A percentile compares a stretch with the other conserved stretches of the same genome.
Conservation (phyloP, 1,140 invertebrate genomes). For the Linepithema humile region DNA sequence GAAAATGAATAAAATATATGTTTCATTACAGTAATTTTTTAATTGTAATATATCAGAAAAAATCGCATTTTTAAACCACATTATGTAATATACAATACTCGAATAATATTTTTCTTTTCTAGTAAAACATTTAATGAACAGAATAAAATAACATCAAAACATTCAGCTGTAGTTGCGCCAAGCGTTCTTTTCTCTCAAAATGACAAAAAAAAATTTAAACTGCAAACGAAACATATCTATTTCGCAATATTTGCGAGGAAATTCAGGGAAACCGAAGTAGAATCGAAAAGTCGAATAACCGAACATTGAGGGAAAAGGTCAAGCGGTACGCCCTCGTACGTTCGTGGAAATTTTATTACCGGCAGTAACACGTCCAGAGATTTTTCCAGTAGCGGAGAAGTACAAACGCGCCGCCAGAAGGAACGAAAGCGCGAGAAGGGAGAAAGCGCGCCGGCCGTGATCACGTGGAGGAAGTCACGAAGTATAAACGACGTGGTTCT, state of each 20-base stretch:
- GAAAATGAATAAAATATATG: neutral
- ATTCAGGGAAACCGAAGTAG: neutral
- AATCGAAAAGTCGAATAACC: slow-evolving; percentile 7
- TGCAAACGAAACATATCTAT: neutral
- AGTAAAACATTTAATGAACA: neutral
- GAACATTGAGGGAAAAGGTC: slow-evolving; percentile 23
- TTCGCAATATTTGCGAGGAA: slow-evolving; percentile 6
- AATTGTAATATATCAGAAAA: neutral
- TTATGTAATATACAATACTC: neutral
- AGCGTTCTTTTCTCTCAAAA: neutral
- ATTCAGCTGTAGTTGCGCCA: neutral
- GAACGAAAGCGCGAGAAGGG: slow-evolving; percentile 20
- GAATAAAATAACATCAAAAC: neutral
- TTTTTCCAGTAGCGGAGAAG: slow-evolving; percentile 37
- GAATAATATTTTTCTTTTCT: neutral
- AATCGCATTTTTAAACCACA: neutral
- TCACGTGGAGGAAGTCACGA: slow-evolving; percentile 50
- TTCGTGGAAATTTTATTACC: slow-evolving; percentile 42
- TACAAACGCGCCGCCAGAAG: slow-evolving; percentile 43
- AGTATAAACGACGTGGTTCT: slow-evolving; percentile 40
- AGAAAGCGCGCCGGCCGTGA: slow-evolving; percentile 26
- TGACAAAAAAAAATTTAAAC: neutral
- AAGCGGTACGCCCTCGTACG: neutral
- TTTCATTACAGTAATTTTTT: neutral
- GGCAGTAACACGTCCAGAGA: slow-evolving; percentile 50